Evolutionary conservation across 2,113 vertebrate genomes (phyloP).

Genomic region (Toxotes jaculatrix): DNA sequence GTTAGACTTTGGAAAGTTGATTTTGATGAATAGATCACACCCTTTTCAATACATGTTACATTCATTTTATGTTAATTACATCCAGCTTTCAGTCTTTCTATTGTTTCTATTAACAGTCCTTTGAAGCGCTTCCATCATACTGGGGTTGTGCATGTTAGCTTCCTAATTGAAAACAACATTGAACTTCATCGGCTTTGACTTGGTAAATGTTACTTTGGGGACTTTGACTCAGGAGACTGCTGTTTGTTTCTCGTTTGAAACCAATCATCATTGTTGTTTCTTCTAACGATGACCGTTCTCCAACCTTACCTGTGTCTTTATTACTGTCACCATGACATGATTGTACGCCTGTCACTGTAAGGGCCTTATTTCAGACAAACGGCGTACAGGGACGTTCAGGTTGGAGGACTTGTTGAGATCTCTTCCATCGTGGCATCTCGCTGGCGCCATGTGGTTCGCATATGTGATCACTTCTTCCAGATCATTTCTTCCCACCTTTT

Average conservation of each 20-base stretch:
- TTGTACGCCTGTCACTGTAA: no score
- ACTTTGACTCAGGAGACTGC: not conserved
- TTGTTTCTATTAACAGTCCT: no score
- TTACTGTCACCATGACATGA: not conserved
- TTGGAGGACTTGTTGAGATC: not conserved
- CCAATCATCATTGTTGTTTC: not conserved
- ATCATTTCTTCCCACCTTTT: constrained; percentile 29
- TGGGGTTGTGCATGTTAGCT: no score
- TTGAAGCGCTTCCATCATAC: no score
- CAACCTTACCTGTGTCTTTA: not conserved
- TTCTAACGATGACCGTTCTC: not conserved
- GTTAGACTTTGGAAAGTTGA: no score
- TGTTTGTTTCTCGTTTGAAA: not conserved
- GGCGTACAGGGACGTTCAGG: not conserved
- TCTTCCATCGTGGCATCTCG: constrained; percentile 20
- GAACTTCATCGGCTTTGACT: no score
- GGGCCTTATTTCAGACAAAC: no score
- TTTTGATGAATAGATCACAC: no score
- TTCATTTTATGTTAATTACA: no score
- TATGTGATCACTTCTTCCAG: constrained; percentile 44
- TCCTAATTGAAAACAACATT: no score
- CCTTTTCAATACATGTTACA: no score
- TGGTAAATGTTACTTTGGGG: not conserved
- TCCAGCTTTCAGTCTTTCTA: no score
- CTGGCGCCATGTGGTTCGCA: constrained; percentile 24